Evolutionary conservation across 2,888 invertebrate species (phyloP).

Genomic region (Vanessa cardui): DNA sequence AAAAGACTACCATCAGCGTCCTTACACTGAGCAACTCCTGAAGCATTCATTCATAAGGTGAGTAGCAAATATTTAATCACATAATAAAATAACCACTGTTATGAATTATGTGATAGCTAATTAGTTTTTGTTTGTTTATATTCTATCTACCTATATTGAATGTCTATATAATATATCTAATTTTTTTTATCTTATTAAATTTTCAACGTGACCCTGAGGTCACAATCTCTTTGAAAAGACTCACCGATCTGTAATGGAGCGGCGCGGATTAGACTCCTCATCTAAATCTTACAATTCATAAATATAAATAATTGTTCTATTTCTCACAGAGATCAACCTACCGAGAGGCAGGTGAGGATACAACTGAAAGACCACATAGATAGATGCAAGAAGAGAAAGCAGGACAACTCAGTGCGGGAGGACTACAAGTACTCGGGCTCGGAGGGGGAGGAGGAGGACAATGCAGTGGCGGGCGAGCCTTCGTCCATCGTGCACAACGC

Average conservation of each 20-base stretch:
- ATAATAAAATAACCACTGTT: too few species aligned
- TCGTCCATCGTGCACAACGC: constrained; percentile 95
- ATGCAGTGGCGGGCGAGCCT: constrained; percentile 95
- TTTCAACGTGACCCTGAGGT: too few species aligned
- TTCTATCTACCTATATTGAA: too few species aligned
- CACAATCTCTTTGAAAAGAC: too few species aligned
- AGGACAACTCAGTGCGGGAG: constrained; percentile 90
- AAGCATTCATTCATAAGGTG: constrained; percentile 97
- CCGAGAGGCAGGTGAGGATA: constrained; percentile 98
- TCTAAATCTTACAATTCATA: neutral
- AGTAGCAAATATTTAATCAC: constrained; percentile 10
- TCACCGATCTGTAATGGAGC: too few species aligned
- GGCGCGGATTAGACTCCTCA: too few species aligned
- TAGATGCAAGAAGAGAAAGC: constrained; percentile 96
- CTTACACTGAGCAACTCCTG: constrained; percentile 98
- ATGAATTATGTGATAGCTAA: too few species aligned
- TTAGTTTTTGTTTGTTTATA: too few species aligned
- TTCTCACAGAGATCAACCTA: constrained; percentile 93
- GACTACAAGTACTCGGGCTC: constrained; percentile 96
- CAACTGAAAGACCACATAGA: constrained; percentile 99
- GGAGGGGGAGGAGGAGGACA: constrained; percentile 98
- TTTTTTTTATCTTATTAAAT: too few species aligned
- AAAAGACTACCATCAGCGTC: constrained; percentile 99
- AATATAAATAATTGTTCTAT: neutral
- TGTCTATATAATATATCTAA: too few species aligned